phyloP scores from a whole-genome alignment of 2,113 vertebrate species.

The Pitta sordida region DNA sequence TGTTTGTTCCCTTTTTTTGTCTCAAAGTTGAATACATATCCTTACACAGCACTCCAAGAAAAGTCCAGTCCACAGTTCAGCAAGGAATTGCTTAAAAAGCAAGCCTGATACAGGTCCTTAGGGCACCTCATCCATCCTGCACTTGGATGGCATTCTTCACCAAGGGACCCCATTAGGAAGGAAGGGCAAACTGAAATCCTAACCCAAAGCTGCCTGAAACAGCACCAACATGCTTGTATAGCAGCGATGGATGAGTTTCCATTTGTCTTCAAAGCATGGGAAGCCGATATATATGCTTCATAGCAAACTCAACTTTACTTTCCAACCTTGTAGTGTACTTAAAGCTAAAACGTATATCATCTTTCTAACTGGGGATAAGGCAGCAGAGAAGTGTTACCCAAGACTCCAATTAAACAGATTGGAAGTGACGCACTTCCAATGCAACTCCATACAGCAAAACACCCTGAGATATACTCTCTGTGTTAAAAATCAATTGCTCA shows the following conservation, averaged over 20 bases:
- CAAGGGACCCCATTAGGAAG: conserved; percentile 77
- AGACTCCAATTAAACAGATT: conserved; percentile 37
- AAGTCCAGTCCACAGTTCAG: conserved; percentile 37
- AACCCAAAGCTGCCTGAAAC: conserved; percentile 50
- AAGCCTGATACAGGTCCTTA: conserved; percentile 27
- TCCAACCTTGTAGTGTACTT: conserved; percentile 36
- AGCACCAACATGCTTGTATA: neutral
- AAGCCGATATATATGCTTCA: conserved; percentile 51
- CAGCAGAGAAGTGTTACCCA: neutral
- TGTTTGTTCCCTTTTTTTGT: neutral
- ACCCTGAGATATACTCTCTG: neutral
- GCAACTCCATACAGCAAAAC: neutral
- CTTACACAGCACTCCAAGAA: neutral
- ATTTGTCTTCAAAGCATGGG: conserved; percentile 61
- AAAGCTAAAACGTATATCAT: conserved; percentile 12
- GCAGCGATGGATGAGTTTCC: conserved; percentile 50
- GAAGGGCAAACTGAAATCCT: conserved; percentile 62
- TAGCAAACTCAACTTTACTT: conserved; percentile 43
- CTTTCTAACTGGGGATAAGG: neutral
- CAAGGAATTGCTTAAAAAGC: conserved; percentile 28
- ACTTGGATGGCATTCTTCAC: conserved; percentile 55
- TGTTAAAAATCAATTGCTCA: neutral
- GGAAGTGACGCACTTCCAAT: neutral
- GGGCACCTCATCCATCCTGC: conserved; percentile 69
- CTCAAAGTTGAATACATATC: conserved; percentile 20